These are phyloP conservation scores for Drosophila phalerata DNA, from an alignment of 2,888 invertebrate species.

Conservation along the genomic window DNA sequence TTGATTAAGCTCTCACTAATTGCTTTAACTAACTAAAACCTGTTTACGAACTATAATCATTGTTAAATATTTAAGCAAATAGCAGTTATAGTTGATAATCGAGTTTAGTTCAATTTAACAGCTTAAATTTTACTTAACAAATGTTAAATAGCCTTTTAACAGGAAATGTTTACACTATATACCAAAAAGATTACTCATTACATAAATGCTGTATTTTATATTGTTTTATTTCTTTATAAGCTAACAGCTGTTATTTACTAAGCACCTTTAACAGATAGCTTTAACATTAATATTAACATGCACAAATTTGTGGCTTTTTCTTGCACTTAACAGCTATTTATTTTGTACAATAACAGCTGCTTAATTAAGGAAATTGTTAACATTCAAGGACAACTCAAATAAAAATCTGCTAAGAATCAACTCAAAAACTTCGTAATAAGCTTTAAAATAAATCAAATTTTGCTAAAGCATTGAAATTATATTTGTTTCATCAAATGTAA, in stretches of 20 bases:
- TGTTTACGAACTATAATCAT: conserved; percentile 3
- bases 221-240: not conserved
- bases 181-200: not conserved
- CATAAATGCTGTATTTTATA: too few relatives aligned
- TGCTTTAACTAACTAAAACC: conserved; percentile 10
- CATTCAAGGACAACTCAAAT: not conserved
- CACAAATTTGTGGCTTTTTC: not conserved
- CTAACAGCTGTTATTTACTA: not conserved
- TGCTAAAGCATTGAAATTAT: conserved; percentile 16
- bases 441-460: not conserved
- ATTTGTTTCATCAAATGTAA: conserved; percentile 33
- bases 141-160: too few relatives aligned
- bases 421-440: not conserved
- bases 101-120: not conserved
- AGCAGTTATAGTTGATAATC: not conserved
- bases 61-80: not conserved
- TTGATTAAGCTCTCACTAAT: conserved; percentile 22
- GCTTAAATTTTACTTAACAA: not conserved
- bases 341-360: not conserved
- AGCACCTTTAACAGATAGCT: not conserved
- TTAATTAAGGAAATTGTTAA: not conserved
- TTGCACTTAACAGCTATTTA: not conserved
- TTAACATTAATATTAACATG: not conserved
- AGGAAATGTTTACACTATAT: not conserved
- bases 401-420: not conserved